These are phyloP conservation scores for Gymnodraco acuticeps DNA, from an alignment of 2,797 vertebrate genomes.

Conservation along the genomic window DNA sequence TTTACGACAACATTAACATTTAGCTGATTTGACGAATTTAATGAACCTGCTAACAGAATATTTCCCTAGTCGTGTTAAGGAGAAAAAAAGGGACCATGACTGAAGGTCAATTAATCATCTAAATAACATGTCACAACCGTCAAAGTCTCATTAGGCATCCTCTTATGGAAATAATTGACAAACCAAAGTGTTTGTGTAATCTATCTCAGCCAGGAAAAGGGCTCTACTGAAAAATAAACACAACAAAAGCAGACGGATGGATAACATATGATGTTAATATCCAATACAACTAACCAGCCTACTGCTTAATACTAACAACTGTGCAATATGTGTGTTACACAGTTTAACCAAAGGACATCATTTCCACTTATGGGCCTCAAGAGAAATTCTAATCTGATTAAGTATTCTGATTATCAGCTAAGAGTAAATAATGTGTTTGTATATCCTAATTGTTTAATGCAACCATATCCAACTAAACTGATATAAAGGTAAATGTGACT, in stretches of 20 bases:
- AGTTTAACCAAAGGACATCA: constrained; percentile 6
- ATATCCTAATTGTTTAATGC: neutral
- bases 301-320: constrained; percentile 12
- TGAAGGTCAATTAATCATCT: constrained; percentile 62
- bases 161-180: constrained; percentile 45
- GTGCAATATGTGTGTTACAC: constrained; percentile 3
- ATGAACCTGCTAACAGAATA: constrained; percentile 56
- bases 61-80: constrained; percentile 51
- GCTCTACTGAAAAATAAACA: constrained; percentile 4
- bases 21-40: constrained; percentile 72
- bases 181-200: constrained; percentile 42
- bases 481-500: neutral
- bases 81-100: constrained; percentile 48
- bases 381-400: neutral
- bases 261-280: neutral
- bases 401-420: neutral
- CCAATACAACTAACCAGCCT: constrained; percentile 1
- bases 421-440: constrained; percentile 3
- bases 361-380: neutral
- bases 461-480: neutral
- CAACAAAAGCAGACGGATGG: constrained; percentile 4
- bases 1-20: constrained; percentile 51
- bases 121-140: constrained; percentile 56
- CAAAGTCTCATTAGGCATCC: constrained; percentile 31
- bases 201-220: constrained; percentile 21